These are phyloP conservation scores for Parnassius glacialis DNA, from an alignment of 2,888 invertebrate genomes.

Conservation along the genomic window DNA sequence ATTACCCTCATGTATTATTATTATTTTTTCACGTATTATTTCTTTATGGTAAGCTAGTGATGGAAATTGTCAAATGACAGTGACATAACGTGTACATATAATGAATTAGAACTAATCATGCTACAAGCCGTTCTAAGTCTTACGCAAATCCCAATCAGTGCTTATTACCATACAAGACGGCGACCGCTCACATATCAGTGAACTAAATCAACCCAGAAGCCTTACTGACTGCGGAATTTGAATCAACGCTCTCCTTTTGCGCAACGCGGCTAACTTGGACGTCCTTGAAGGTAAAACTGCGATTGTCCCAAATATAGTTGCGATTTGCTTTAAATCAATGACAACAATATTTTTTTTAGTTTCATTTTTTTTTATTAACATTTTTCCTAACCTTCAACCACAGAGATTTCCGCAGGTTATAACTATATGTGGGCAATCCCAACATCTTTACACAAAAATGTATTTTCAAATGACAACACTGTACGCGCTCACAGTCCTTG, in stretches of 20 bases:
- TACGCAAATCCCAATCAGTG: conserved; percentile 20
- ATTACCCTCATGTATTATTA: too few relatives aligned
- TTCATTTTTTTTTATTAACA: too few relatives aligned
- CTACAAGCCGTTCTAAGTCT: conserved; percentile 1
- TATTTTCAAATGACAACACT: too few relatives aligned
- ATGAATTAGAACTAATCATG: conserved; percentile 15
- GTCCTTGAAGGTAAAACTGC: conserved; percentile 13
- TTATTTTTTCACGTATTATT: too few relatives aligned
- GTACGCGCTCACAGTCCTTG: too few relatives aligned
- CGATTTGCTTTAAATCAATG: background rate
- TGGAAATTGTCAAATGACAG: too few relatives aligned
- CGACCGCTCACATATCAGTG: conserved; percentile 21
- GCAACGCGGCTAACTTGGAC: conserved; percentile 1
- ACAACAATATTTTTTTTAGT: too few relatives aligned
- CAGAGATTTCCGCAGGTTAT: too few relatives aligned
- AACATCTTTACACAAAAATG: too few relatives aligned
- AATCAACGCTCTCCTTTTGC: conserved; percentile 24
- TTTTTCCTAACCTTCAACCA: too few relatives aligned
- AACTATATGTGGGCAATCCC: too few relatives aligned
- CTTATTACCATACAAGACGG: conserved; percentile 23
- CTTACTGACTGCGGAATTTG: conserved; percentile 16
- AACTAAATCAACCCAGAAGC: conserved; percentile 25
- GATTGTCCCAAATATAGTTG: background rate
- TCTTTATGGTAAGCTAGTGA: too few relatives aligned
- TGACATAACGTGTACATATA: background rate